Conservation (phyloP, 2,888 invertebrate genomes). For the Caenorhabditis doughertyi region DNA sequence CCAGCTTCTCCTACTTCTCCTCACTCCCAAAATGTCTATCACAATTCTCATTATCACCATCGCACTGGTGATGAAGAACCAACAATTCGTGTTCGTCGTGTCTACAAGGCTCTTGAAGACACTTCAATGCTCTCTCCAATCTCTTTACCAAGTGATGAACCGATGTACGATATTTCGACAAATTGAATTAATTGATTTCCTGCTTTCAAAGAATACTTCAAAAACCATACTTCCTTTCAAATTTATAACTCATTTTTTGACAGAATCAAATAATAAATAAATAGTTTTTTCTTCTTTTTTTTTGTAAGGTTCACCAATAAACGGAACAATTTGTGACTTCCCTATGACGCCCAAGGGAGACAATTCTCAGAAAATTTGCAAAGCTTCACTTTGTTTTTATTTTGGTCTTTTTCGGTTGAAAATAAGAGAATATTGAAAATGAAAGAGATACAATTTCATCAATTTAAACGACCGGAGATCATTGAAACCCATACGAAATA, state of each 20-base stretch:
- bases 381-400: neutral
- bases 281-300: no score
- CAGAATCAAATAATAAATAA: constrained; percentile 13
- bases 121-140: constrained; percentile 55
- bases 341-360: constrained; percentile 10
- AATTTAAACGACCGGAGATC: constrained; percentile 3
- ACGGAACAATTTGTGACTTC: no score
- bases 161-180: constrained; percentile 41
- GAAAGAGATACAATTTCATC: constrained; percentile 6
- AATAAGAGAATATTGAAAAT: constrained; percentile 8
- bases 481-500: neutral
- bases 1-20: neutral
- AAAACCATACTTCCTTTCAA: neutral
- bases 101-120: constrained; percentile 53
- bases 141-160: constrained; percentile 35
- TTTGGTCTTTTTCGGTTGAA: neutral
- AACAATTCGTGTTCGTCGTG: constrained; percentile 46
- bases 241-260: neutral
- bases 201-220: neutral
- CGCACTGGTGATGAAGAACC: constrained; percentile 29
- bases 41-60: constrained; percentile 44
- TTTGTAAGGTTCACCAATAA: no score
- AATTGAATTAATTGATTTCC: constrained; percentile 17
- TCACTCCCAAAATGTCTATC: constrained; percentile 8
- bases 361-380: constrained; percentile 9